Percentiles rank a stretch among this genome's conserved stretches.
Conservation (phyloP, 2,797 vertebrate genomes). For the Halcyon chelicuti region DNA sequence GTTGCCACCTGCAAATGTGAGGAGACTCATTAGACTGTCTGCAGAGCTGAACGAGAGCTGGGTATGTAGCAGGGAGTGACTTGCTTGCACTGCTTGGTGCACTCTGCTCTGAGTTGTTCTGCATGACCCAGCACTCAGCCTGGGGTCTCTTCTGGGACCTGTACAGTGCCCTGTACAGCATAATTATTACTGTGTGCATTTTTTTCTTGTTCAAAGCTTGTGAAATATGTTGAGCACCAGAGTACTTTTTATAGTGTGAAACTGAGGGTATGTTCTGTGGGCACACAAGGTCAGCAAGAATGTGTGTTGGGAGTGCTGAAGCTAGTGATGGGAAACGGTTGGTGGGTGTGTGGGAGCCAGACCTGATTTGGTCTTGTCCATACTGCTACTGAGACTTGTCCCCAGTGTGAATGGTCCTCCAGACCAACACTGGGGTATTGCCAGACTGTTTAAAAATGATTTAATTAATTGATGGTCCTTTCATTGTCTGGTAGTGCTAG, state of each 20-base stretch:
- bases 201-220: not conserved
- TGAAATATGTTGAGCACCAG: not conserved
- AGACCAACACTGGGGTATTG: not conserved
- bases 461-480: not conserved
- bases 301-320: not conserved
- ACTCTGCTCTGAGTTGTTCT: not conserved
- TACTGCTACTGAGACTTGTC: not conserved
- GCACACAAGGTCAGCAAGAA: fast-evolving
- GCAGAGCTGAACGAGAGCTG: fast-evolving
- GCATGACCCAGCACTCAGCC: not conserved
- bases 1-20: not conserved
- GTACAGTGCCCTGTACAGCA: not conserved
- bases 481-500: not conserved
- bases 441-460: not conserved
- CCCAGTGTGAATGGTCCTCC: not conserved
- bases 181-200: not conserved
- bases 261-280: not conserved
- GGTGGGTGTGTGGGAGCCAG: not conserved
- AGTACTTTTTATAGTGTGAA: not conserved
- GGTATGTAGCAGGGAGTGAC: not conserved
- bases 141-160: not conserved
- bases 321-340: not conserved
- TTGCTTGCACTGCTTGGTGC: not conserved
- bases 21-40: not conserved
- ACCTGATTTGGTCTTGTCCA: not conserved